These are phyloP conservation scores for Hydrocynus forskahlii DNA, from an alignment of 2,797 vertebrate genomes.

Conservation along the genomic window DNA sequence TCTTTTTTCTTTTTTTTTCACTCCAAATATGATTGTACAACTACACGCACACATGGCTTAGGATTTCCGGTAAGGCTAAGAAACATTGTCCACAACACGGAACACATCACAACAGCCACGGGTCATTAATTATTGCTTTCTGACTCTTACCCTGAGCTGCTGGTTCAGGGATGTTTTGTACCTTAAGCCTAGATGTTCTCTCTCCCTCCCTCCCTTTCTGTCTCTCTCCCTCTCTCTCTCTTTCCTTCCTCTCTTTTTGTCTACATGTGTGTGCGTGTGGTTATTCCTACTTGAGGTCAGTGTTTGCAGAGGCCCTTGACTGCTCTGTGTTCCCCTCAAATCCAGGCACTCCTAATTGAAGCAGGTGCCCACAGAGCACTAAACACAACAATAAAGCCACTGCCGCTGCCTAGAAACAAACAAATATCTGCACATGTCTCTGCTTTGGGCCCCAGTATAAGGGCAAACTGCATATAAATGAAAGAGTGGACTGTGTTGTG, in stretches of 20 bases:
- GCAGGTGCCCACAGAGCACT: constrained; percentile 34
- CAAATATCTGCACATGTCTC: constrained; percentile 12
- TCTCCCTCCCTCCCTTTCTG: constrained; percentile 13
- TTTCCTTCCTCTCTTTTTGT: constrained; percentile 31
- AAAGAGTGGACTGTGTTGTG: neutral
- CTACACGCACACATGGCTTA: neutral
- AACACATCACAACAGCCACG: neutral
- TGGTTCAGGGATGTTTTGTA: constrained; percentile 11
- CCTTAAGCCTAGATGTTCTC: constrained; percentile 14
- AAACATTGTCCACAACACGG: constrained; percentile 1
- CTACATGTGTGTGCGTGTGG: constrained; percentile 21
- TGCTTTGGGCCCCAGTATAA: constrained; percentile 5
- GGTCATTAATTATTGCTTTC: constrained; percentile 36
- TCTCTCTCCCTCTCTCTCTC: constrained; percentile 13
- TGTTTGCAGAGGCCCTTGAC: constrained; percentile 31
- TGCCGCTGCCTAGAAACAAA: constrained; percentile 2
- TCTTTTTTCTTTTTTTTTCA: neutral
- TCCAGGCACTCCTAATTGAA: constrained; percentile 30
- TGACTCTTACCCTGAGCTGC: constrained; percentile 15
- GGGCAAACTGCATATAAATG: neutral
- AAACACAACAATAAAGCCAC: constrained; percentile 41
- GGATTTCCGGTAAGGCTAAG: constrained; percentile 26
- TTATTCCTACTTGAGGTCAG: constrained; percentile 40
- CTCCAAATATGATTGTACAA: neutral
- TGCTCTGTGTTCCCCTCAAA: constrained; percentile 23